Conservation (phyloP, 2,113 vertebrate species). For the Gobius niger region DNA sequence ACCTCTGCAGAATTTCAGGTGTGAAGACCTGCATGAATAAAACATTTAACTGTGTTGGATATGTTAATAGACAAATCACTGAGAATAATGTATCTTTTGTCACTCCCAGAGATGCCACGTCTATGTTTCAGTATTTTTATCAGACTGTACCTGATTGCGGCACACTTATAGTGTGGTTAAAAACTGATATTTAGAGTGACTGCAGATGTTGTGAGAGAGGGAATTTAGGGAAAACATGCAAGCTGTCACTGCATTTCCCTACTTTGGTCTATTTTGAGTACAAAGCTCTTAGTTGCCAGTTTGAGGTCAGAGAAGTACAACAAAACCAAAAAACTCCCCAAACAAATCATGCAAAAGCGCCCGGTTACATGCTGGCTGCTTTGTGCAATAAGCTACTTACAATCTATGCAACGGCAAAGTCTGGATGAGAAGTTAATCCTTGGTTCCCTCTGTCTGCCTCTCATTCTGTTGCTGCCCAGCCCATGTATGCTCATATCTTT, state of each 20-base stretch:
- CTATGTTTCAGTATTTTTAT: not conserved
- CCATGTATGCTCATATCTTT: conserved; percentile 12
- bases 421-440: conserved; percentile 76
- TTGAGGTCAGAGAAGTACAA: conserved; percentile 48
- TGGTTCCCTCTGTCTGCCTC: conserved; percentile 35
- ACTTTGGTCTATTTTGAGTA: conserved; percentile 51
- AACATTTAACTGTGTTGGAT: not conserved
- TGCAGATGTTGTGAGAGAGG: not conserved
- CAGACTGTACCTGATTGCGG: not conserved
- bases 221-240: not conserved
- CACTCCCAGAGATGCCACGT: no score
- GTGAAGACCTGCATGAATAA: not conserved
- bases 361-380: conserved; percentile 65
- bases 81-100: not conserved
- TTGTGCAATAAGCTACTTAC: conserved; percentile 78
- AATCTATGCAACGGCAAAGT: conserved; percentile 73
- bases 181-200: not conserved
- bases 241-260: conserved; percentile 28
- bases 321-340: conserved; percentile 42
- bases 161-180: not conserved
- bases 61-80: not conserved
- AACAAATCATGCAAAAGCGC: conserved; percentile 66
- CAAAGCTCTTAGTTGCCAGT: conserved; percentile 56
- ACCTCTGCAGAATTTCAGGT: not conserved
- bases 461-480: conserved; percentile 15